Base-by-base conservation (phyloP, 1,140 invertebrate species). In the Drosophila seguyi region DNA sequence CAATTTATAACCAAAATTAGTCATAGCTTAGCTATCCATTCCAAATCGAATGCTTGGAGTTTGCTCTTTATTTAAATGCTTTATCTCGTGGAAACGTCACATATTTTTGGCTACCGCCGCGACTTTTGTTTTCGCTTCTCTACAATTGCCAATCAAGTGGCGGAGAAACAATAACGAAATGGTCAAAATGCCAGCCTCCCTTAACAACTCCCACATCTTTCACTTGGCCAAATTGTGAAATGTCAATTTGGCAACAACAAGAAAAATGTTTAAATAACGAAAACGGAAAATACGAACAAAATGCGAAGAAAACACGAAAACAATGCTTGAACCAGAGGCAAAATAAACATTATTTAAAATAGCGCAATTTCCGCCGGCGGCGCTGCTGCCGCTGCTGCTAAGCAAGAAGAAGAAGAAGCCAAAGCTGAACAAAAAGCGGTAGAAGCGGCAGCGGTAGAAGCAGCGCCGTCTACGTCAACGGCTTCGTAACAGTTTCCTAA, bases 401-500 rank as follows among this genome's bases (percentile, higher is more conserved):
- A 31, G 48, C 20, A 63, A 58, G 75, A 69, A 52, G 58, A 59
- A 79, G 80, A 58, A 58, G 52, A 71, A 48, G 56, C 31, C n/a
- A 29, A 65, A 39, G 42, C 38, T 31, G 41, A 48, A 42, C 48
- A 18, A 41, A 67, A 57, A 72, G 29, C 50, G 34, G 36, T 27
- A 68, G 42, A 48, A 52, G 27, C 65, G 29, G 65, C 65, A 29
- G 42, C 56, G 27, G 31, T 60, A 62, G 58, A 59, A 63, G 41
- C 77, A 56, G 34, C 60, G 31, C 38, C 34, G 38, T 53, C 58
- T 61, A 74, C 59, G 69, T 72, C 76, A 74, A 83, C 80, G 73
- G 84, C 87, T 90, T 86, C 84, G 91, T 92, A 92, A 92, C 88
- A 90, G 83, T 92, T 92, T 92, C 91, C 91, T 92, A 92, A 92